These are phyloP conservation scores for Tychaedon coryphoeus DNA, from an alignment of 2,113 vertebrate species.

Conservation along the genomic window DNA sequence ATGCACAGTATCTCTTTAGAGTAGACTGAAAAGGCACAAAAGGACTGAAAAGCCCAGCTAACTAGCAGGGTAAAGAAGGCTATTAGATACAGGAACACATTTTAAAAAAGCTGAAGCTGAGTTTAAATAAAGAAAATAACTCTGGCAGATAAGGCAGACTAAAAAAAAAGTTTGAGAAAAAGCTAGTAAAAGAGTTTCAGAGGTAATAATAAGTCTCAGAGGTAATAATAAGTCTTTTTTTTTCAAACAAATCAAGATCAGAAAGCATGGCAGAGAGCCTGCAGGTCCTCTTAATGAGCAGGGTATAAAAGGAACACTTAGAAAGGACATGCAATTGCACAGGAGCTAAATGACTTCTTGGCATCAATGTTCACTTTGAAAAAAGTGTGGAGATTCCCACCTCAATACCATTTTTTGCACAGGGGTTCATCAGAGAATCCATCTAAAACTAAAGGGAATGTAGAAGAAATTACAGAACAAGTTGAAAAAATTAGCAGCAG, in stretches of 20 bases:
- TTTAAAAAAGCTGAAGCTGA: background rate
- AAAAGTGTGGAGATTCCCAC: background rate
- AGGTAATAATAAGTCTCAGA: background rate
- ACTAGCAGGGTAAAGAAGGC: slow-evolving; percentile 7
- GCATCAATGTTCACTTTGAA: background rate
- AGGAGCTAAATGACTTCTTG: slow-evolving; percentile 6
- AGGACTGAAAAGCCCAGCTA: background rate
- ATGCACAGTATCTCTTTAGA: background rate
- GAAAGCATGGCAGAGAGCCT: background rate
- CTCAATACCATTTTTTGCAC: background rate
- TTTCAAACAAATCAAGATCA: background rate
- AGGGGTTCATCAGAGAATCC: background rate
- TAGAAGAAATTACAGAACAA: background rate
- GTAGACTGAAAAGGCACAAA: background rate
- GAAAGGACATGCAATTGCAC: background rate
- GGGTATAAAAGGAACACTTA: background rate
- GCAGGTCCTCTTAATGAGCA: slow-evolving; percentile 15
- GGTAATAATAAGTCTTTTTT: background rate
- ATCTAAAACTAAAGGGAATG: background rate
- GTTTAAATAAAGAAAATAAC: slow-evolving; percentile 36
- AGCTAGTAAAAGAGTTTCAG: background rate
- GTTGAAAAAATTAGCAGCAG: background rate
- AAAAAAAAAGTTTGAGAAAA: background rate
- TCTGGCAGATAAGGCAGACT: background rate
- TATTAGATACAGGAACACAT: background rate